Evolutionary conservation across 2,888 invertebrate genomes (phyloP), one percentile per base, ranked within the genome.

Genomic region (Tenthredo distinguenda): DNA sequence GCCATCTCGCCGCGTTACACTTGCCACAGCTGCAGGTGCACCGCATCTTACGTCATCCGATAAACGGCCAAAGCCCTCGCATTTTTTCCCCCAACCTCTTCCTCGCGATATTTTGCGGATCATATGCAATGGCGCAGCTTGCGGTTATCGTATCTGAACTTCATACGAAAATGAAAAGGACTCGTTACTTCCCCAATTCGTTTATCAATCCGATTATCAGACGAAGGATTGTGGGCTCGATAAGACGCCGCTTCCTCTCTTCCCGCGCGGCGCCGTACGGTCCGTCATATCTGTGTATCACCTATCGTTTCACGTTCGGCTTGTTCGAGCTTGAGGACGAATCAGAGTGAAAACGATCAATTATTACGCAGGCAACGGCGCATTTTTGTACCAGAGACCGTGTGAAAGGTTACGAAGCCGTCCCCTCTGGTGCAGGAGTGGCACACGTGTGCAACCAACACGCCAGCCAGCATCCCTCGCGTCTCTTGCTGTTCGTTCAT

Each of bases 321-420:
- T 74, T 12, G 34, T 47, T 50, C 31, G 31, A 47, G 31, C 55
- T 7, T 34, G 77, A 74, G 50, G 34, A 31, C 37, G 62, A 58
- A 81, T 81, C 81, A 62, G 12, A 81, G 81, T 81, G 21, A 81
- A 50, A 81, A 58, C 40, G 81, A 58, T 62, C 62, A 58, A 58
- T 81, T 81, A 58, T 40, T 81, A 62, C 62, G 62, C 81, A 40
- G 62, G 26, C 37, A n/a, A 85, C 55, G 84, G 65, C 84, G 85
- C 65, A 86, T 86, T 84, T 83, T 55, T 84, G 91, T 89, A 12
- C 40, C 40, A 37, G 40, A 40, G 81, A 81, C 90, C 91, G 90
- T 90, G 90, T 90, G 91, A 91, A 90, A 91, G 90, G 91, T 91
- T 91, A 91, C 87, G 62, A 31, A 81, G 58, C 62, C 58, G 62